Evolutionary conservation across 2,797 vertebrate genomes (phyloP).

Genomic region (Coccyzus lansbergi): DNA sequence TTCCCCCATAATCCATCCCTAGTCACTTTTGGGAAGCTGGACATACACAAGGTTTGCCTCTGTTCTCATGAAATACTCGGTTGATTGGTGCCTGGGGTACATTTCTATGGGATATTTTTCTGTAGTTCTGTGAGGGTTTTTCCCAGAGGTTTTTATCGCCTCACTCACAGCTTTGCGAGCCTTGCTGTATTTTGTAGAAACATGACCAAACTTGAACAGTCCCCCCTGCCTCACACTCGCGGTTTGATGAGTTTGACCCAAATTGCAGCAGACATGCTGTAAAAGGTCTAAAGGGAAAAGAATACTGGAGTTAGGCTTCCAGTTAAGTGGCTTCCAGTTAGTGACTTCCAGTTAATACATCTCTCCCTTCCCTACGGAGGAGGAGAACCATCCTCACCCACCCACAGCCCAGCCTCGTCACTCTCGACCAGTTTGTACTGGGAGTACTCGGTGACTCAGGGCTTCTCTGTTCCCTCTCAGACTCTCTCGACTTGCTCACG

Average conservation of each 20-base stretch:
- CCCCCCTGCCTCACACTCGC: not conserved
- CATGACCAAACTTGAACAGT: not conserved
- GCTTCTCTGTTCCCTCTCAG: not conserved
- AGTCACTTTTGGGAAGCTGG: too few species aligned
- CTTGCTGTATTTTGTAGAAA: rapidly evolving
- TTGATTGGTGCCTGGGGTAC: rapidly evolving
- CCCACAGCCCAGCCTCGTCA: not conserved
- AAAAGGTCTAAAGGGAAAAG: not conserved
- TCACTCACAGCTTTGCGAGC: not conserved
- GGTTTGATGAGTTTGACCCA: not conserved
- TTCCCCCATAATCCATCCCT: rapidly evolving
- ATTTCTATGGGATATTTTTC: rapidly evolving
- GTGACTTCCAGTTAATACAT: rapidly evolving
- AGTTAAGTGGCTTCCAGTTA: too few species aligned
- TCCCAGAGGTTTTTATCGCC: rapidly evolving
- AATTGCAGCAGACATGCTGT: not conserved
- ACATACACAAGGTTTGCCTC: not conserved
- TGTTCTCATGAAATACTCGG: not conserved
- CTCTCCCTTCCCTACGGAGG: not conserved
- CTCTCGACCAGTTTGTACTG: rapidly evolving
- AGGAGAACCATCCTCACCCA: not conserved
- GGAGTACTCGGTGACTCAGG: not conserved
- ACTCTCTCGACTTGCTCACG: not conserved
- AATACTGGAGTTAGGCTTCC: not conserved
- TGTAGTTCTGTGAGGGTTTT: not conserved